These are phyloP conservation scores for Apodemia mormo DNA, from an alignment of 2,888 invertebrate genomes.

Conservation along the genomic window DNA sequence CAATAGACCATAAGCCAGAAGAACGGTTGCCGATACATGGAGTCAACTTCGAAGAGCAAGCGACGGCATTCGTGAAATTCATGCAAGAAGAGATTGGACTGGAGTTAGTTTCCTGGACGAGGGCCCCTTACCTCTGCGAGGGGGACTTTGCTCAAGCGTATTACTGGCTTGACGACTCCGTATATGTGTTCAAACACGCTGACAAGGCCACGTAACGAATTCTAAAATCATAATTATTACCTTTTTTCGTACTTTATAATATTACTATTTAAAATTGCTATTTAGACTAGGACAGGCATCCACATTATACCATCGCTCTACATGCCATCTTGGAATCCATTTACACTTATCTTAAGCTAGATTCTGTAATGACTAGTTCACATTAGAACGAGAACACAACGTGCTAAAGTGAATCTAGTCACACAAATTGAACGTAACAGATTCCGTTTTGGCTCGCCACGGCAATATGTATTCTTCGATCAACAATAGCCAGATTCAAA, in stretches of 20 bases:
- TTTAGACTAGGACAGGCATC: too few relatives aligned
- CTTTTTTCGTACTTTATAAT: neutral
- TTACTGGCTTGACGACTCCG: conserved; percentile 94
- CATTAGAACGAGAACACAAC: too few relatives aligned
- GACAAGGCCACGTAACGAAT: conserved; percentile 8
- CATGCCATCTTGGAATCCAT: too few relatives aligned
- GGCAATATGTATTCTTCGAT: too few relatives aligned
- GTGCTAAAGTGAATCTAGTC: too few relatives aligned
- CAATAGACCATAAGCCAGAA: conserved; percentile 86
- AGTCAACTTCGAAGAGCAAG: conserved; percentile 89
- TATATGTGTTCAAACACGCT: conserved; percentile 87
- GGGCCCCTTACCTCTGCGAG: conserved; percentile 97
- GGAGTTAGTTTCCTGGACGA: conserved; percentile 90
- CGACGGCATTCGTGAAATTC: conserved; percentile 84
- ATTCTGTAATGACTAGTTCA: too few relatives aligned
- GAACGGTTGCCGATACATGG: conserved; percentile 87
- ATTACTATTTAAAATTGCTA: too few relatives aligned
- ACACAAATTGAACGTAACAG: too few relatives aligned
- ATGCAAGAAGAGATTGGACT: conserved; percentile 87
- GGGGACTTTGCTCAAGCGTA: conserved; percentile 95
- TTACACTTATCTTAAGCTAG: too few relatives aligned
- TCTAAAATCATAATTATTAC: neutral
- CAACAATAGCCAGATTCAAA: too few relatives aligned
- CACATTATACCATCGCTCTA: too few relatives aligned
- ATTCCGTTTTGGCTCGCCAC: too few relatives aligned